phyloP scores from a whole-genome alignment of 2,888 invertebrate genomes.

The Furcula furcula region DNA sequence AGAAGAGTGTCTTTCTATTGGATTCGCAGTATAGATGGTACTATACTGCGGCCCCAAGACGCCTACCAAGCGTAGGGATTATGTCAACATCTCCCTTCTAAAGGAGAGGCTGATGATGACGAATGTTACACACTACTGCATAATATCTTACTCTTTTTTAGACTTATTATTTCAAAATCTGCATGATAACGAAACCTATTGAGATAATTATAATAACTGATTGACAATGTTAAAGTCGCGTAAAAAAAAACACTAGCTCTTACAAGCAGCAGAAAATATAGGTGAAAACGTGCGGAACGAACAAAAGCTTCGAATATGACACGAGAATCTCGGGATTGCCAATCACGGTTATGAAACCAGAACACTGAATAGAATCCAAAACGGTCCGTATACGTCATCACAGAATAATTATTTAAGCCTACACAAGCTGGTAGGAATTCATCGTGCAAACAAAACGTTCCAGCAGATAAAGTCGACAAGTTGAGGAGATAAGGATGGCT shows the following conservation, averaged over 20 bases:
- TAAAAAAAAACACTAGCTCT: not conserved
- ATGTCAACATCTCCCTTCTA: too few relatives aligned
- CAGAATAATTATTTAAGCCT: slow-evolving; percentile 39
- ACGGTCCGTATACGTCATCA: slow-evolving; percentile 33
- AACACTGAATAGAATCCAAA: slow-evolving; percentile 6
- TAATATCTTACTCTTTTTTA: too few relatives aligned
- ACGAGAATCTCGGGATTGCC: slow-evolving; percentile 13
- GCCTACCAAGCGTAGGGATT: too few relatives aligned
- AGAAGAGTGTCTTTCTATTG: too few relatives aligned
- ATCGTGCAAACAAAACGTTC: slow-evolving; percentile 44
- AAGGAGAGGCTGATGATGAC: too few relatives aligned
- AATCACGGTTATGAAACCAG: slow-evolving; percentile 17
- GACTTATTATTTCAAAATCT: too few relatives aligned
- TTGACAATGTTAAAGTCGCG: too few relatives aligned
- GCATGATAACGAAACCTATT: too few relatives aligned
- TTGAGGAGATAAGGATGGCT: slow-evolving; percentile 28
- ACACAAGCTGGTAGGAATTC: slow-evolving; percentile 46
- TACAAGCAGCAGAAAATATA: not conserved
- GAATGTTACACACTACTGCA: too few relatives aligned
- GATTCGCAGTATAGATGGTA: too few relatives aligned
- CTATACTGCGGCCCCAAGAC: too few relatives aligned
- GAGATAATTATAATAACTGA: too few relatives aligned
- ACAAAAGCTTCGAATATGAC: slow-evolving; percentile 2
- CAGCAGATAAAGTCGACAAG: slow-evolving; percentile 28
- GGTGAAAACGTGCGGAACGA: not conserved